A percentile compares a stretch with the other conserved stretches of the same genome.
Conservation (phyloP, 2,797 vertebrate genomes). For the Mionectes olivaceus region DNA sequence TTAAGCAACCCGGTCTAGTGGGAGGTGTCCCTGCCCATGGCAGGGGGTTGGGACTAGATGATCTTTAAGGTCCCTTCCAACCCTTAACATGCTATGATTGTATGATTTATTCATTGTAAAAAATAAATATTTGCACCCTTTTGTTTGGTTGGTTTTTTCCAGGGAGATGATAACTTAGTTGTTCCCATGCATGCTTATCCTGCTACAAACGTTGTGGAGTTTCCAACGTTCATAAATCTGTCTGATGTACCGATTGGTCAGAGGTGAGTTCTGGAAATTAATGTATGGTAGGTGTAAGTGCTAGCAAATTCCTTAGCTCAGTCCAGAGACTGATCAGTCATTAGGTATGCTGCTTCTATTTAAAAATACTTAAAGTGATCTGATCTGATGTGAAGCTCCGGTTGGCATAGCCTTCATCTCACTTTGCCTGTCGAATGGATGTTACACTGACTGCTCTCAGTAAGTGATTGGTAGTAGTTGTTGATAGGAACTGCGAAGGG, state of each 20-base stretch:
- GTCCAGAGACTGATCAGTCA: background rate
- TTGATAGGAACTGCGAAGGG: background rate
- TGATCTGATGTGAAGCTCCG: background rate
- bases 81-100: background rate
- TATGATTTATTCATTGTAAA: background rate
- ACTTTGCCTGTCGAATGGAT: background rate
- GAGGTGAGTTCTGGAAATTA: conserved; percentile 79
- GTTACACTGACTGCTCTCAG: background rate
- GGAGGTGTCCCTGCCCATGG: background rate
- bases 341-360: background rate
- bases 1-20: background rate
- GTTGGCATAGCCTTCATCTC: background rate
- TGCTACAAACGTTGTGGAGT: conserved; percentile 84
- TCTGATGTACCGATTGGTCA: conserved; percentile 85
- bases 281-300: background rate
- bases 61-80: background rate
- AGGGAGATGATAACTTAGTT: conserved; percentile 88
- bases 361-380: background rate
- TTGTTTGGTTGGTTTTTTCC: background rate
- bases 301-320: background rate
- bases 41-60: background rate
- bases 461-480: background rate
- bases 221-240: conserved; percentile 88
- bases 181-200: conserved; percentile 93
- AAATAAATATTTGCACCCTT: background rate